A percentile compares a stretch with the other conserved stretches of the same genome.
Conservation (phyloP, 2,888 invertebrate genomes). For the Cordilura impudica region DNA sequence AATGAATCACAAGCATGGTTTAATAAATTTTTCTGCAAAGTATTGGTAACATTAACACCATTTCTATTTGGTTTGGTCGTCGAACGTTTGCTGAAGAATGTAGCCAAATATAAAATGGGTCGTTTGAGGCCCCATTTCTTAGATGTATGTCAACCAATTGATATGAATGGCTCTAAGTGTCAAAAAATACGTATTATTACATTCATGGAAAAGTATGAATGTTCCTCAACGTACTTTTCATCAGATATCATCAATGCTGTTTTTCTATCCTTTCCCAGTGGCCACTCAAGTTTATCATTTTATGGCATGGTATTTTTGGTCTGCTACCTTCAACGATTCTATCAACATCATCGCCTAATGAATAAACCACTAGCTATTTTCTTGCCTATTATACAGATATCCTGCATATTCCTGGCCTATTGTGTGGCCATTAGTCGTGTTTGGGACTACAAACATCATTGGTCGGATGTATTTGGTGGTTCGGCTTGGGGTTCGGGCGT, state of each 20-base stretch:
- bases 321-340: conserved; percentile 64
- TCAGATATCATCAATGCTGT: conserved; percentile 1
- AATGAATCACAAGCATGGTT: too few relatives aligned
- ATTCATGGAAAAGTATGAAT: conserved; percentile 26
- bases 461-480: conserved; percentile 91
- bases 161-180: conserved; percentile 63
- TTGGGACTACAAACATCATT: conserved; percentile 97
- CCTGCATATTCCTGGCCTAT: conserved; percentile 87
- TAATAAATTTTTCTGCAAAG: too few relatives aligned
- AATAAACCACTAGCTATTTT: too few relatives aligned
- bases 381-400: conserved; percentile 83
- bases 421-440: conserved; percentile 92
- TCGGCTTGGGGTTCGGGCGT: conserved; percentile 35
- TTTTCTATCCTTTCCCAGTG: conserved; percentile 71
- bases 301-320: conserved; percentile 69
- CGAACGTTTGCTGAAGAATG: conserved; percentile 63
- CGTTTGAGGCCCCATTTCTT: conserved; percentile 71
- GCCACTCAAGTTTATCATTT: conserved; percentile 68
- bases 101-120: conserved; percentile 67
- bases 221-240: not conserved
- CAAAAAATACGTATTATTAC: not conserved
- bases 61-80: conserved; percentile 65
- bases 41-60: conserved; percentile 53
- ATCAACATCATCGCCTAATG: conserved; percentile 79
- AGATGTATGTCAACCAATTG: conserved; percentile 65